Base-by-base conservation (phyloP, 2,113 vertebrate species). In the Pyrgilauda ruficollis region DNA sequence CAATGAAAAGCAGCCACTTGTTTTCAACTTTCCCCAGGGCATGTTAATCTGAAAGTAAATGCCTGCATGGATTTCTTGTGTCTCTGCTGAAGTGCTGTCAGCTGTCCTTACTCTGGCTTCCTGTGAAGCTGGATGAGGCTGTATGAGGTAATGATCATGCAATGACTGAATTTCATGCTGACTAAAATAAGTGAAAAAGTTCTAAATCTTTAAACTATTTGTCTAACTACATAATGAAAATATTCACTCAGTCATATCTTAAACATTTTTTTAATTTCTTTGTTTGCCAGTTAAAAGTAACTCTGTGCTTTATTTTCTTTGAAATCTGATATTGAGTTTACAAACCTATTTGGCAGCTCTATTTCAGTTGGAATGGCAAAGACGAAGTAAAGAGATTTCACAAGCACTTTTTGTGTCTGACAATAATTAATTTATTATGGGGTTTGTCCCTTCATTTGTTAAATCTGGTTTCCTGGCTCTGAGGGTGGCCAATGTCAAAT, bases 41-140 rank as follows among this genome's bases (percentile, higher is more conserved):
- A 19, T 26, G 20, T 77, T 63, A 35, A 63, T 59, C 61, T 61
- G 46, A 66, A 73, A 76, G 41, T n/a, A 76, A 79, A 83, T 26
- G 30, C n/a, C 22, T 43, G 21, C 5, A 0, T 63, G 47, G 39
- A 33, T 86, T 88, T 69, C 53, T n/a, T 56, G 16, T 0, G 0
- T 12, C 56, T 70, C 55, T 11, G 13, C 30, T 35, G 55, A 83
- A 43, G 14, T 28, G 23, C 20, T 61, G 19, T 73, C 79, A 67
- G 22, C 63, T 11, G 0, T 53, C 28, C 11, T 66, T 90, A 33
- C n/a, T 58, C 13, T 28, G 49, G 35, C 63, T 72, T 77, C 43
- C 72, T 70, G 4, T 2, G 3, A 68, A 72, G 41, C 35, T 87
- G 66, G 35, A 55, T 64, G 33, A 59, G 24, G 33, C 39, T 63